Conservation (phyloP, 2,888 invertebrate species). For the Drosophila greeni region DNA sequence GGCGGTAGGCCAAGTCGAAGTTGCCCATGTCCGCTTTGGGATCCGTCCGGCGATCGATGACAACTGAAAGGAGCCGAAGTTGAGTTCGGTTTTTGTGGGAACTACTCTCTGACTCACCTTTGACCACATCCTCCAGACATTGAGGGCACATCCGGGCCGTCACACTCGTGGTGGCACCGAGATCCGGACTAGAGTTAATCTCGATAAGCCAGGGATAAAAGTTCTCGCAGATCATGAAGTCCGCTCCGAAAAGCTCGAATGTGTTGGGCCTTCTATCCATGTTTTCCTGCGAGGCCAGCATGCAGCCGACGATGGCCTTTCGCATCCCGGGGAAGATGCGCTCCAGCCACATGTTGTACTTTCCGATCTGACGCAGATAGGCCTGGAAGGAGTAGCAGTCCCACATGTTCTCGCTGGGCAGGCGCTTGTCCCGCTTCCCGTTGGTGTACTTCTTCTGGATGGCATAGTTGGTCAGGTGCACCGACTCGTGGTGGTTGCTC, state of each 20-base stretch:
- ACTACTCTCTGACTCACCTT: constrained; percentile 82
- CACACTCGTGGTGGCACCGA: constrained; percentile 93
- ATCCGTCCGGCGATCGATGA: constrained; percentile 86
- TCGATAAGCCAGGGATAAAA: constrained; percentile 95
- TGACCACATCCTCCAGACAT: constrained; percentile 92
- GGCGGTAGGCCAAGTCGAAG: constrained; percentile 89
- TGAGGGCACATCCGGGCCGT: constrained; percentile 92
- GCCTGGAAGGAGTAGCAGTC: constrained; percentile 89
- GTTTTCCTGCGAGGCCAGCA: constrained; percentile 91
- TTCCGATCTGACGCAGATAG: constrained; percentile 82
- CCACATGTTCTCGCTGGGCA: constrained; percentile 98
- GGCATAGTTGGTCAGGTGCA: constrained; percentile 95
- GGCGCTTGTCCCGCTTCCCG: constrained; percentile 84
- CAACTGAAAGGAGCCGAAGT: constrained; percentile 80
- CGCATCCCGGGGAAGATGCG: constrained; percentile 93
- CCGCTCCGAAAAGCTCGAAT: constrained; percentile 96
- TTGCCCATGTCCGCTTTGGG: constrained; percentile 88
- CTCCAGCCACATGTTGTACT: constrained; percentile 88
- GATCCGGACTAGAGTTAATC: constrained; percentile 95
- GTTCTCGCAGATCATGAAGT: constrained; percentile 94
- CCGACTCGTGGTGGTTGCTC: constrained; percentile 92
- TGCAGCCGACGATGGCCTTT: constrained; percentile 86
- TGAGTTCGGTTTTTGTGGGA: neutral
- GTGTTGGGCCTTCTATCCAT: constrained; percentile 89
- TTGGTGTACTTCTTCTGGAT: constrained; percentile 93